Conservation (phyloP, 2,113 vertebrate species). For the Embiotoca jacksoni region DNA sequence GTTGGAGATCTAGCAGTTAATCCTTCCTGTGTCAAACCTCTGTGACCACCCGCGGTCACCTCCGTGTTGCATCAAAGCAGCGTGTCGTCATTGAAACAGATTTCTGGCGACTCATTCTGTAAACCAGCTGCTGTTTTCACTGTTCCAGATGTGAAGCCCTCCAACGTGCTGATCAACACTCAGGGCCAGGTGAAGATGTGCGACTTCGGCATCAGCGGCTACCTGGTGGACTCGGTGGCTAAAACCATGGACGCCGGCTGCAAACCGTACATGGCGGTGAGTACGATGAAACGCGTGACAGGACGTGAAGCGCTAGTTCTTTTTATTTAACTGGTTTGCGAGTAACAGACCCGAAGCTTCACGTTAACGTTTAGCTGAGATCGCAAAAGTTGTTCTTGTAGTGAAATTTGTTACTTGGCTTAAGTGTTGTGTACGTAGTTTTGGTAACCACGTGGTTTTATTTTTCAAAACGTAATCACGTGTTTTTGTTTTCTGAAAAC, state of each 20-base stretch:
- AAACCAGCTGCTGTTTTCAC: neutral
- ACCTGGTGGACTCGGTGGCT: constrained; percentile 96
- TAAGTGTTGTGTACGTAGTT: no score
- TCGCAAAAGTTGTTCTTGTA: no score
- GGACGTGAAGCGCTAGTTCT: no score
- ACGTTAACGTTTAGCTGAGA: no score
- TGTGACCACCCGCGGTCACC: neutral
- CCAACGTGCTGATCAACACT: constrained; percentile 96
- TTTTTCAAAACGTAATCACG: no score
- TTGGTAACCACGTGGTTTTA: no score
- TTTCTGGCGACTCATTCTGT: no score
- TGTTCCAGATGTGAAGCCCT: constrained; percentile 94
- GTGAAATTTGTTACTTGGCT: no score
- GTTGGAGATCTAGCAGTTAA: neutral
- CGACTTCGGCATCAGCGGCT: constrained; percentile 97
- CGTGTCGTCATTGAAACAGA: neutral
- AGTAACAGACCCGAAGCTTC: no score
- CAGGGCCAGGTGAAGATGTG: constrained; percentile 99
- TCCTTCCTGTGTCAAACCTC: constrained; percentile 33
- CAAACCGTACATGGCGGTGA: constrained; percentile 98
- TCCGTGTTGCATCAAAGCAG: no score
- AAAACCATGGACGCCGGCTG: constrained; percentile 98
- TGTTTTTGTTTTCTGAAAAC: no score
- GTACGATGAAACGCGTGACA: constrained; percentile 30
- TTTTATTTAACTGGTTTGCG: no score